Base-by-base conservation (phyloP, 2,797 vertebrate genomes). In the Catostomus latipinnis region DNA sequence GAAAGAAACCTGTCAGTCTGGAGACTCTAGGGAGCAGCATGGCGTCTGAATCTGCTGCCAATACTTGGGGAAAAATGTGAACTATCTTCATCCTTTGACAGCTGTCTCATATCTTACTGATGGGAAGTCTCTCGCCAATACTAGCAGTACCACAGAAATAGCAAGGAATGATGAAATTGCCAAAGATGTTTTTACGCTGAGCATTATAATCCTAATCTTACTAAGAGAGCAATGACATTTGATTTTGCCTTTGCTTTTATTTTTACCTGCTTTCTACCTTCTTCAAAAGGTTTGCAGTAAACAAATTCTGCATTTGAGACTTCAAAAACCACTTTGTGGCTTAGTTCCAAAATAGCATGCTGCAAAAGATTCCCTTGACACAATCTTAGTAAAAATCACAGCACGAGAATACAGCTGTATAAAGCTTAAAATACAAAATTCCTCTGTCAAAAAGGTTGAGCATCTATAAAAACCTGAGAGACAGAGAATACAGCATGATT, bases 81-180 rank as follows among this genome's bases (percentile, higher is more conserved):
- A 48, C 12, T 76, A 83, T 82, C 84, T 89, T 86, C 83, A 86
- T 74, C 54, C 76, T 86, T 84, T 82, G 87, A 86, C 90, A 92
- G 88, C 86, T 83, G 88, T 88, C 88, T 86, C 53, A 67, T 78
- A 80, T 83, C 83, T 58, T 76, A 88, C 82, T 67, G 81, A 73
- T 73, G 63, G 48, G 49, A 61, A 61, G 46, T 79, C 34, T 34
- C 34, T 2, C 3, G 34, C 80, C 70, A 61, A 67, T 71, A 83
- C 76, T 82, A 81, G 61, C 76, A 83, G 84, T 67, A 9, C 16
- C 22, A 52, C 74, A 57, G 71, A 45, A 66, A 81, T 71, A 58
- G 71, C 13, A 76, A 73, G 52, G 62, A 81, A 86, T 86, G 78
- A 68, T 9, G 52, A 52, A 74, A 57, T 65, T 82, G 57, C 58